A percentile compares a stretch with the other conserved stretches of the same genome.
phyloP scores from a whole-genome alignment of 2,113 vertebrate genomes.

The Piprites chloris region DNA sequence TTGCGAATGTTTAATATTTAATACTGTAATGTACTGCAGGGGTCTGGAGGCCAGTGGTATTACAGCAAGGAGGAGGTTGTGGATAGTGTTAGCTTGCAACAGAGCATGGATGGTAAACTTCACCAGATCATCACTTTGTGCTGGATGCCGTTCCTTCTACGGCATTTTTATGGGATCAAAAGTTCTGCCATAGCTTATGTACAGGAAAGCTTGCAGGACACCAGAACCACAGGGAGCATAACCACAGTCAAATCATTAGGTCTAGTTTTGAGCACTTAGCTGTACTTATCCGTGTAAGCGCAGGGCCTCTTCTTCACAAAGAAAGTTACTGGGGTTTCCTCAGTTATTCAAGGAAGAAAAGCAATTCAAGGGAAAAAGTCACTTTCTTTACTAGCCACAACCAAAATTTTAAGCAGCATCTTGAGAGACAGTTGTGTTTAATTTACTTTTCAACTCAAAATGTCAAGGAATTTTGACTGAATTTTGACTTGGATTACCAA shows the following conservation, averaged over 20 bases:
- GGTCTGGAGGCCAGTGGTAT: neutral
- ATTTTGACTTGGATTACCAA: neutral
- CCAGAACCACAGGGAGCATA: constrained; percentile 1
- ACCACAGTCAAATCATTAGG: neutral
- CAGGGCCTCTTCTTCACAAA: neutral
- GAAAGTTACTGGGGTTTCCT: neutral
- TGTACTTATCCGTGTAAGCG: neutral
- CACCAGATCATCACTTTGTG: neutral
- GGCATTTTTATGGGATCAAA: constrained; percentile 48
- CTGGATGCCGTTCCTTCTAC: constrained; percentile 32
- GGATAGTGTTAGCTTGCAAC: neutral
- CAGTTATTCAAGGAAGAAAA: neutral
- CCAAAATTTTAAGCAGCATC: neutral
- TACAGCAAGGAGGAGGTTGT: neutral
- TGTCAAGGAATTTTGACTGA: neutral
- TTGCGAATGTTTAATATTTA: neutral
- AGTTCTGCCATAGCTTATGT: constrained; percentile 49
- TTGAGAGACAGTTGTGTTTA: neutral
- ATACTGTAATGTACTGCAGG: neutral
- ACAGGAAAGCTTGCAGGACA: constrained; percentile 14
- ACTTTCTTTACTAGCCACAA: neutral
- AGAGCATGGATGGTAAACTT: neutral
- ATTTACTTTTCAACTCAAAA: constrained; percentile 4
- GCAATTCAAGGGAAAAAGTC: neutral
- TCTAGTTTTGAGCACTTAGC: neutral